Evolutionary conservation across 2,113 vertebrate genomes (phyloP).

Genomic region (Plecotus auritus): DNA sequence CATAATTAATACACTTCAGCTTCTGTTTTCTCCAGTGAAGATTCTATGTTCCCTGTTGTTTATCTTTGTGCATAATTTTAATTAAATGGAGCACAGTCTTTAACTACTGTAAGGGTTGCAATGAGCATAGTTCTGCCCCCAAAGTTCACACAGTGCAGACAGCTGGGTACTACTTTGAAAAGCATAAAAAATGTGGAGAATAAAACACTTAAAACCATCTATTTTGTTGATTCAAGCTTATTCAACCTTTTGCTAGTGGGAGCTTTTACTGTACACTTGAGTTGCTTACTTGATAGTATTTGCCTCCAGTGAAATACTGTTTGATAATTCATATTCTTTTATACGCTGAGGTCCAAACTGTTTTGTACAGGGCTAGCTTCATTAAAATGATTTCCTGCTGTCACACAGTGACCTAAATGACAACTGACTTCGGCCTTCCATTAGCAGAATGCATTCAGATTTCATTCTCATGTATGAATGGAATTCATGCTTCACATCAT

Average conservation of each 20-base stretch:
- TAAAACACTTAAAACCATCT: conserved; percentile 66
- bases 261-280: conserved; percentile 71
- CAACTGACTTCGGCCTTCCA: conserved; percentile 70
- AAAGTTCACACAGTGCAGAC: conserved; percentile 45
- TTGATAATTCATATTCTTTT: conserved; percentile 69
- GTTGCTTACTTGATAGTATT: conserved; percentile 68
- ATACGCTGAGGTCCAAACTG: conserved; percentile 66
- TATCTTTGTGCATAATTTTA: conserved; percentile 23
- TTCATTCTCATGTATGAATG: conserved; percentile 71
- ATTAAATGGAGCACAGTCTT: conserved; percentile 23
- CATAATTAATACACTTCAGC: background rate
- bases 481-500: conserved; percentile 55
- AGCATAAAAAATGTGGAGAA: conserved; percentile 51
- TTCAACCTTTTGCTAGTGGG: conserved; percentile 69
- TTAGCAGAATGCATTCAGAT: conserved; percentile 60
- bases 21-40: background rate
- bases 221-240: conserved; percentile 70
- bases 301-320: conserved; percentile 70
- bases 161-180: conserved; percentile 58
- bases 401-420: conserved; percentile 68
- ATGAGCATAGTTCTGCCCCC: conserved; percentile 27
- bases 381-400: conserved; percentile 73
- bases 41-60: background rate
- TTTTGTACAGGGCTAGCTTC: conserved; percentile 70
- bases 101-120: conserved; percentile 14